Conservation (phyloP, 2,797 vertebrate species). For the Thalassophryne amazonica region DNA sequence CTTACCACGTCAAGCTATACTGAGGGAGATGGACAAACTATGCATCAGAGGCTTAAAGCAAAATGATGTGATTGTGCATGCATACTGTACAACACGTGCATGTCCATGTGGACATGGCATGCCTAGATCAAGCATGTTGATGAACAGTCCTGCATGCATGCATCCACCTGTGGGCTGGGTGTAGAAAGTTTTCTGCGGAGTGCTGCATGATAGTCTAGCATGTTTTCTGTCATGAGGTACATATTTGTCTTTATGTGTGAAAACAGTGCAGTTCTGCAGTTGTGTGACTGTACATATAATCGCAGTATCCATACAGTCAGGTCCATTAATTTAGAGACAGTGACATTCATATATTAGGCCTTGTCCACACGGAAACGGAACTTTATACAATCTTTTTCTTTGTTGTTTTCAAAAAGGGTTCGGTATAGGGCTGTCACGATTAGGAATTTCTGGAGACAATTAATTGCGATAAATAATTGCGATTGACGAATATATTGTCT, state of each 20-base stretch:
- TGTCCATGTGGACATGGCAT: slow-evolving; percentile 49
- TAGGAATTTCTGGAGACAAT: too few species aligned
- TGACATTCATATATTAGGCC: too few species aligned
- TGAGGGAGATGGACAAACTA: slow-evolving; percentile 7
- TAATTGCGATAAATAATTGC: too few species aligned
- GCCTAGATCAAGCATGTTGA: slow-evolving; percentile 39
- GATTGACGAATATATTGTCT: too few species aligned
- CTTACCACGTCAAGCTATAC: slow-evolving; percentile 1
- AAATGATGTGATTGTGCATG: slow-evolving; percentile 9
- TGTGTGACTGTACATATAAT: neutral
- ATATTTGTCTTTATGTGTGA: slow-evolving; percentile 1
- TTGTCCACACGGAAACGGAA: too few species aligned
- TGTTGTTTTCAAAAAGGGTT: too few species aligned
- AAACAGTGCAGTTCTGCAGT: neutral
- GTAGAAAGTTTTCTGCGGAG: slow-evolving; percentile 5
- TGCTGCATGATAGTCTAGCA: slow-evolving; percentile 54
- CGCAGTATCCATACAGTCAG: neutral
- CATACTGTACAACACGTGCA: slow-evolving; percentile 52
- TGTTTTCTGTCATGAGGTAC: slow-evolving; percentile 16
- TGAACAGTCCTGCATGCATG: slow-evolving; percentile 48
- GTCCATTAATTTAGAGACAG: too few species aligned
- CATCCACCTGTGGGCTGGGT: slow-evolving; percentile 14
- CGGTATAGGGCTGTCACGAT: too few species aligned
- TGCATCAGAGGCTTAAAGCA: neutral
- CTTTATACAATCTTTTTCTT: too few species aligned